These are phyloP conservation scores for Plestiodon gilberti DNA, from an alignment of 2,113 vertebrate genomes.

Conservation along the genomic window DNA sequence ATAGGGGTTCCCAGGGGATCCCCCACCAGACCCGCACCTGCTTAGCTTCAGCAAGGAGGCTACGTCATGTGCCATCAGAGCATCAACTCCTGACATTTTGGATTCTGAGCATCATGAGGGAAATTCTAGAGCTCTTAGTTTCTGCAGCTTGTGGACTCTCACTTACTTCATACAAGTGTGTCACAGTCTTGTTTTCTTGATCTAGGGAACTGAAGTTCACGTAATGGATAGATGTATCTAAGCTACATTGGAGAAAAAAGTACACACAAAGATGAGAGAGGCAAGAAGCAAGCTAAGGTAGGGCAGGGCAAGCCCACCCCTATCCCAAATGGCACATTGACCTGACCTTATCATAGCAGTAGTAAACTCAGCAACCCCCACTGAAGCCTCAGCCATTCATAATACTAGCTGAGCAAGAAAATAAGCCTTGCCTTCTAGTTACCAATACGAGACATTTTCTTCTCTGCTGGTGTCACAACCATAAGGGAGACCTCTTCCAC, in stretches of 20 bases:
- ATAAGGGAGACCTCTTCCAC: not conserved
- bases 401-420: not conserved
- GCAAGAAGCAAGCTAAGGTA: not conserved
- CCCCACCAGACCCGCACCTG: not conserved
- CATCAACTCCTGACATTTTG: not conserved
- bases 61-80: not conserved
- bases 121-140: not conserved
- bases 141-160: not conserved
- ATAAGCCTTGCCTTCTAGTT: not conserved
- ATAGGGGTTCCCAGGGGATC: not conserved
- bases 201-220: not conserved
- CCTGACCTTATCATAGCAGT: not conserved
- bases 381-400: too few relatives aligned
- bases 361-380: not conserved
- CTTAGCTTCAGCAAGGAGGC: not conserved
- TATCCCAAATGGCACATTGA: not conserved
- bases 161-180: conserved; percentile 19
- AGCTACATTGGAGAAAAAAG: conserved; percentile 1
- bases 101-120: not conserved
- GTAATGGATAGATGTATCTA: not conserved
- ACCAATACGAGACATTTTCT: not conserved
- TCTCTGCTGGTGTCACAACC: not conserved
- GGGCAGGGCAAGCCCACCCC: not conserved
- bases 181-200: conserved; percentile 5
- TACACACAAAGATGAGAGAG: not conserved